These are phyloP conservation scores for Phoxinus phoxinus DNA, from an alignment of 2,113 vertebrate species.

Conservation along the genomic window DNA sequence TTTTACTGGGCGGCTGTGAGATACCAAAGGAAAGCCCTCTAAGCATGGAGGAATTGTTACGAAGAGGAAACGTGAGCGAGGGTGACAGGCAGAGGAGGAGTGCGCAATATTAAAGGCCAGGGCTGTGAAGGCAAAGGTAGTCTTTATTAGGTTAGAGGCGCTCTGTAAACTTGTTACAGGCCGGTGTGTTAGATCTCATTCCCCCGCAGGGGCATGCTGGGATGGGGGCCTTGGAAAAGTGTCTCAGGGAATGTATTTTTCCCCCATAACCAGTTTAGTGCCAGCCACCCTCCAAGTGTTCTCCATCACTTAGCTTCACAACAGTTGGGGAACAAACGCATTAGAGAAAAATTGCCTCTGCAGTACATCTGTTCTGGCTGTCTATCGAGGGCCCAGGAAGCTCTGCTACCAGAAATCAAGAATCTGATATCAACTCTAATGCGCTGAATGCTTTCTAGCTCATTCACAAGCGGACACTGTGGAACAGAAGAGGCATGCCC, in stretches of 20 bases:
- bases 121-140: slow-evolving; percentile 56
- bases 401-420: not conserved
- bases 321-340: slow-evolving; percentile 68
- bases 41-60: slow-evolving; percentile 59
- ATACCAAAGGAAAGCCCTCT: slow-evolving; percentile 50
- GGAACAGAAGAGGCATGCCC: not conserved
- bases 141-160: slow-evolving; percentile 69
- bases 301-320: slow-evolving; percentile 77
- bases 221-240: slow-evolving; percentile 52
- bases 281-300: slow-evolving; percentile 64
- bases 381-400: slow-evolving; percentile 16
- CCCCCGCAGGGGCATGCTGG: slow-evolving; percentile 54
- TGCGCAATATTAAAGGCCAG: slow-evolving; percentile 66
- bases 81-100: slow-evolving; percentile 57
- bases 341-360: slow-evolving; percentile 57
- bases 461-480: not conserved
- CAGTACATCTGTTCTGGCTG: slow-evolving; percentile 52
- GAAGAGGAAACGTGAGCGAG: slow-evolving; percentile 55
- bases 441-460: not conserved
- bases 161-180: slow-evolving; percentile 72
- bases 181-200: slow-evolving; percentile 61
- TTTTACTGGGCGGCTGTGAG: slow-evolving; percentile 30
- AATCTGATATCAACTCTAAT: not conserved
- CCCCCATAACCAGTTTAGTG: slow-evolving; percentile 74
- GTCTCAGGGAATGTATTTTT: slow-evolving; percentile 65